Conservation (phyloP, 2,888 invertebrate species). For the Therioaphis trifolii region DNA sequence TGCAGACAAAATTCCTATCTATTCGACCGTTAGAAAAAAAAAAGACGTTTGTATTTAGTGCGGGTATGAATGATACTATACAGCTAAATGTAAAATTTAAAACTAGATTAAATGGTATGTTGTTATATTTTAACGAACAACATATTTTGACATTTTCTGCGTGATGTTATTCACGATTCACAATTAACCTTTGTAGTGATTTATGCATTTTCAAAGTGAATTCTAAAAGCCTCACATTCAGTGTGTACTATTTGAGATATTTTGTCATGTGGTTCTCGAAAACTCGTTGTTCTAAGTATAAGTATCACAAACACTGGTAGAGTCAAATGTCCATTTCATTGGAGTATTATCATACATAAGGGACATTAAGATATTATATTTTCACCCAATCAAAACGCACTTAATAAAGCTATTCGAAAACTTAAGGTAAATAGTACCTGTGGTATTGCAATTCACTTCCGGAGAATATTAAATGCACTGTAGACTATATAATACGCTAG, state of each 20-base stretch:
- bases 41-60: too few species aligned
- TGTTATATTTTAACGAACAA: too few species aligned
- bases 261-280: not conserved
- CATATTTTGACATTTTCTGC: too few species aligned
- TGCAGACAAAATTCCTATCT: too few species aligned
- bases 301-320: not conserved
- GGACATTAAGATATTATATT: not conserved
- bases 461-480: not conserved
- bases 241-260: not conserved
- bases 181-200: not conserved
- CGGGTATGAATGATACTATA: too few species aligned
- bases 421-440: not conserved
- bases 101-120: too few species aligned
- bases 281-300: not conserved
- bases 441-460: not conserved
- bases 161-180: not conserved
- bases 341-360: too few species aligned
- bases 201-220: not conserved
- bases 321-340: not conserved
- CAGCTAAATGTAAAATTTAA: too few species aligned
- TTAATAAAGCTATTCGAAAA: not conserved
- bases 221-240: not conserved
- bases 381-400: not conserved
- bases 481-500: not conserved
- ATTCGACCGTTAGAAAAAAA: too few species aligned